These are phyloP conservation scores for Malacoraja senta DNA, from an alignment of 2,797 vertebrate genomes.

Conservation along the genomic window DNA sequence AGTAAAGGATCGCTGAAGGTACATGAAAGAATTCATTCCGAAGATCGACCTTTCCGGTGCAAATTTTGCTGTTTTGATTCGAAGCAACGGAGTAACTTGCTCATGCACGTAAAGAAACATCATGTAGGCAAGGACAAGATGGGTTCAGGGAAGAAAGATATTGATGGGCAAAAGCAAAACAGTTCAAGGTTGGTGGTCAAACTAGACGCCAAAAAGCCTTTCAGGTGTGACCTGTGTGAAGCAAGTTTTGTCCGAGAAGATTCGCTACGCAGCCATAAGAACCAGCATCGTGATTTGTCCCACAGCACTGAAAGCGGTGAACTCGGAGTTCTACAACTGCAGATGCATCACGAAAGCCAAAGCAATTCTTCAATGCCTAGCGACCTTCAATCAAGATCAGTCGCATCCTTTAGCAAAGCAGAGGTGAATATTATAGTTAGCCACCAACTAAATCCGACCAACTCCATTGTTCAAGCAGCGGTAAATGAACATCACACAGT, in stretches of 20 bases:
- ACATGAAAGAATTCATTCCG: conserved; percentile 83
- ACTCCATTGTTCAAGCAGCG: conserved; percentile 53
- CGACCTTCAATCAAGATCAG: conserved; percentile 56
- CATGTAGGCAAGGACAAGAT: conserved; percentile 70
- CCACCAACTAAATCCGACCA: conserved; percentile 61
- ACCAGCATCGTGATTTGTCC: conserved; percentile 72
- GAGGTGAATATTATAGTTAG: conserved; percentile 84
- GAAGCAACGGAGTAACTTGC: conserved; percentile 90
- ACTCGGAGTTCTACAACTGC: conserved; percentile 59
- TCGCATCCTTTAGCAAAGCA: conserved; percentile 59
- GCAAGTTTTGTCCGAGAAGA: conserved; percentile 91
- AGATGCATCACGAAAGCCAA: conserved; percentile 49
- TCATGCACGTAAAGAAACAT: conserved; percentile 81
- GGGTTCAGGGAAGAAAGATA: conserved; percentile 45
- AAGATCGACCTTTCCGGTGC: conserved; percentile 86
- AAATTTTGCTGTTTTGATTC: conserved; percentile 78
- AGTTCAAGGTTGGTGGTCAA: conserved; percentile 75
- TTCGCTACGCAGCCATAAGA: conserved; percentile 85
- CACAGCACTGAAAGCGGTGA: conserved; percentile 45
- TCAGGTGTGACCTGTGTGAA: conserved; percentile 75
- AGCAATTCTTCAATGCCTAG: conserved; percentile 46
- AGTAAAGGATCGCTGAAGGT: conserved; percentile 83
- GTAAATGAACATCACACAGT: conserved; percentile 52
- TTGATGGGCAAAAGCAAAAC: conserved; percentile 54
- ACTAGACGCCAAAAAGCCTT: conserved; percentile 79